A percentile compares a stretch with the other conserved stretches of the same genome.
These are phyloP conservation scores for Aethes cnicana DNA, from an alignment of 2,888 invertebrate genomes.

Conservation along the genomic window DNA sequence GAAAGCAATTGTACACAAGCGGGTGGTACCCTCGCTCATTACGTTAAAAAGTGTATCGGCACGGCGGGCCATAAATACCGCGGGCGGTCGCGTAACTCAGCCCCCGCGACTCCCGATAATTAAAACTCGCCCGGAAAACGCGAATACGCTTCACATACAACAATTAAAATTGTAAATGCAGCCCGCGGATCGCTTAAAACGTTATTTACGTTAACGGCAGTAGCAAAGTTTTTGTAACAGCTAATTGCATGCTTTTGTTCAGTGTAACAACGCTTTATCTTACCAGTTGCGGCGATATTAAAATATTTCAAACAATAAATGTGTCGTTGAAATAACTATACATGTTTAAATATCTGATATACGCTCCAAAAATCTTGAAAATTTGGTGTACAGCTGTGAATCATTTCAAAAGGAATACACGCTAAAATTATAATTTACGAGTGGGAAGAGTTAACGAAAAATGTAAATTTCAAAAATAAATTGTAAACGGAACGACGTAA, in stretches of 20 bases:
- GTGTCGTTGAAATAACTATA: too few relatives aligned
- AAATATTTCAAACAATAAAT: too few relatives aligned
- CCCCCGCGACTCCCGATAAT: conserved; percentile 79
- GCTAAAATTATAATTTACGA: conserved; percentile 2
- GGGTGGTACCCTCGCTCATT: conserved; percentile 70
- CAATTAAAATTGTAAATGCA: conserved; percentile 77
- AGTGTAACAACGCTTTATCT: too few relatives aligned
- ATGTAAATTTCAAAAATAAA: conserved; percentile 30
- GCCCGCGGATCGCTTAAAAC: conserved; percentile 63
- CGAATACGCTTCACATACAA: conserved; percentile 76
- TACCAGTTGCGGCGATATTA: too few relatives aligned
- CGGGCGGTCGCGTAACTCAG: conserved; percentile 82
- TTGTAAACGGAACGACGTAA: conserved; percentile 43
- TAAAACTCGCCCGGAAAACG: conserved; percentile 80
- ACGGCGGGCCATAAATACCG: conserved; percentile 79
- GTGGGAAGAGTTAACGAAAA: conserved; percentile 28
- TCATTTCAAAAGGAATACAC: not conserved
- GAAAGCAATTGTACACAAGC: conserved; percentile 47
- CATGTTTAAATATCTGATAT: too few relatives aligned
- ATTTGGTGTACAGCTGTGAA: too few relatives aligned
- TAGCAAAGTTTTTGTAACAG: conserved; percentile 24
- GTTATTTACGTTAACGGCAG: conserved; percentile 34
- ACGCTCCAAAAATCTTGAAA: too few relatives aligned
- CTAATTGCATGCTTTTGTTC: conserved; percentile 18
- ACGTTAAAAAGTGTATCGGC: conserved; percentile 82